Percentiles rank a stretch among this genome's conserved stretches.
Conservation (phyloP, 2,888 invertebrate species). For the Acleris cristana region DNA sequence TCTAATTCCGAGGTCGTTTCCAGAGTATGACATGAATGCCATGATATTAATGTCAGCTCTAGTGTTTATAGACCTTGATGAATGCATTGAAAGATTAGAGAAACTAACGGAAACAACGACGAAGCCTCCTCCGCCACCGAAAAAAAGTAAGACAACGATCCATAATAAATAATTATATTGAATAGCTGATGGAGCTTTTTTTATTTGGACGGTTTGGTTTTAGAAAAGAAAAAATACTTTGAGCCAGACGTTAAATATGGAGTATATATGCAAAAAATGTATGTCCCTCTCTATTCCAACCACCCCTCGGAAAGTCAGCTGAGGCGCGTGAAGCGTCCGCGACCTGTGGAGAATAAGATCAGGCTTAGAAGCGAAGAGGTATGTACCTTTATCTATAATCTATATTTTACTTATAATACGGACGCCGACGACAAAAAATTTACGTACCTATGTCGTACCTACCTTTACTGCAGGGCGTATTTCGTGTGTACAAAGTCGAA, state of each 20-base stretch:
- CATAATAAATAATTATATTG: background rate
- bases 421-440: too few species aligned
- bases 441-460: too few species aligned
- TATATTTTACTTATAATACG: background rate
- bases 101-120: conserved; percentile 53
- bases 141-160: conserved; percentile 48
- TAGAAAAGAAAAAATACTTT: conserved; percentile 55
- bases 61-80: conserved; percentile 71
- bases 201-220: conserved; percentile 33
- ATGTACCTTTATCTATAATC: conserved; percentile 28
- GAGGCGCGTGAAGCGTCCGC: conserved; percentile 45
- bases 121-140: conserved; percentile 39
- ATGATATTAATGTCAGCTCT: conserved; percentile 70
- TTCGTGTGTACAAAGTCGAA: too few species aligned
- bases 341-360: conserved; percentile 63
- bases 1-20: conserved; percentile 35
- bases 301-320: conserved; percentile 44
- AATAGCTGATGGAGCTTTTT: background rate
- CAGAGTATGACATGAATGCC: conserved; percentile 72
- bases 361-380: conserved; percentile 62
- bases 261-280: conserved; percentile 62
- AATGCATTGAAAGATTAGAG: conserved; percentile 60
- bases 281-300: conserved; percentile 54
- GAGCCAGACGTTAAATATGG: conserved; percentile 62
- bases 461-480: too few species aligned